Evolutionary conservation across 2,888 invertebrate species (phyloP), one percentile per base, ranked within the genome.

Genomic region (Polyommatus icarus): DNA sequence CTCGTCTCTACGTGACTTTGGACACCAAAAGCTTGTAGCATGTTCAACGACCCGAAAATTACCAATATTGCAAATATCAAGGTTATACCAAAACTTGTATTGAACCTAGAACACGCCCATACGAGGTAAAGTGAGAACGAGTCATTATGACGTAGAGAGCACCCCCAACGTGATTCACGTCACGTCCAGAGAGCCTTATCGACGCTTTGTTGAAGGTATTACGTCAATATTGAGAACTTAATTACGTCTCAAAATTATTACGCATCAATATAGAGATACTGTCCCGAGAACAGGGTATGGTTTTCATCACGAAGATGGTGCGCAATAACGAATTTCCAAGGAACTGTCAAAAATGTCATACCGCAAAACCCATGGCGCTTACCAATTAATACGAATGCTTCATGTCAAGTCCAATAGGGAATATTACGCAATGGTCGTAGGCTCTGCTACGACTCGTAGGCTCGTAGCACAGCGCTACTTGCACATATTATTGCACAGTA

Each of bases 171-270:
- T 67, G 67, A 67, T 18, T 67, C 29, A 67, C 29, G 29, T 4
- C 67, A 67, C 29, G 67, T 67, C 67, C 24, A 20, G 29, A 67
- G 67, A 32, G 29, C 67, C 15, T 32, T 67, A 67, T 67, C 67
- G 67, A 32, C 3, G 29, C 67, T 67, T 67, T 32, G 67, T 67
- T 29, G 6, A 29, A 15, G 29, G 15, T 32, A 24, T 67, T 67
- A 32, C 67, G 67, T 32, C 67, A 67, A 32, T 67, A 32, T 61
- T 12, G 24, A 8, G 4, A 32, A 29, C 29, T 67, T 32, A 67
- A 67, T 67, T 67, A 67, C 29, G 67, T 32, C 67, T 67, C 29
- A 61, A 24, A 24, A 61, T 61, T 61, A 20, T 61, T 8, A 59
- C 59, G 20, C 59, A 10, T 20, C 57, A 57, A 57, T 57, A 57